phyloP scores from a whole-genome alignment of 2,113 vertebrate genomes.

The Platichthys flesus region DNA sequence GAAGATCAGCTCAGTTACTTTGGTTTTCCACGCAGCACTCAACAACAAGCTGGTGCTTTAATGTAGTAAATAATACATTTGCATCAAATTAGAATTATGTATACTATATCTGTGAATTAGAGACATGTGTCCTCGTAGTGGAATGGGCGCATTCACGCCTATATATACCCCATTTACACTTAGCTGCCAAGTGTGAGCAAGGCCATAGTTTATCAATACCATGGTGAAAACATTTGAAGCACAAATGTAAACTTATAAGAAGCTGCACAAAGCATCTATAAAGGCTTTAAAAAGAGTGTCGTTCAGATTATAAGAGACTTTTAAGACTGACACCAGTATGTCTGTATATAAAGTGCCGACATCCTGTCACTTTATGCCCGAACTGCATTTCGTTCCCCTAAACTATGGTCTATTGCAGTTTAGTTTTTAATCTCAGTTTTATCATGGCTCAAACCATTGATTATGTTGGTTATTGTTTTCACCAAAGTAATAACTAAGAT shows the following conservation, averaged over 20 bases:
- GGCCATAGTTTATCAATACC: background rate
- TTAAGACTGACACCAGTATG: background rate
- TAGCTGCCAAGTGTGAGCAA: background rate
- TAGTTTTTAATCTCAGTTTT: background rate
- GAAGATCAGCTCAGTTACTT: background rate
- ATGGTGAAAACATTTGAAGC: constrained; percentile 18
- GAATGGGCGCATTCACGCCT: background rate
- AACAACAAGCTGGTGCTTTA: background rate
- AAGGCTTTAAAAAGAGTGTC: constrained; percentile 17
- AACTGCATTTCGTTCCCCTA: background rate
- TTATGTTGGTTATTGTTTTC: background rate
- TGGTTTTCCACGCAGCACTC: background rate
- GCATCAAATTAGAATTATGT: background rate
- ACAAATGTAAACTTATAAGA: constrained; percentile 37
- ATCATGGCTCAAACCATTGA: background rate
- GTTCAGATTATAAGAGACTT: constrained; percentile 25
- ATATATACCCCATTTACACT: background rate
- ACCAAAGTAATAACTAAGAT: background rate
- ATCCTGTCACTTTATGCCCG: background rate
- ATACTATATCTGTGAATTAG: background rate
- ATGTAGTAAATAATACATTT: background rate
- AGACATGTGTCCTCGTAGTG: background rate
- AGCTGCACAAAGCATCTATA: background rate
- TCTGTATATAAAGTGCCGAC: background rate
- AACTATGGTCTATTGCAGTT: background rate